phyloP scores from a whole-genome alignment of 2,797 vertebrate genomes.

The Fratercula arctica region DNA sequence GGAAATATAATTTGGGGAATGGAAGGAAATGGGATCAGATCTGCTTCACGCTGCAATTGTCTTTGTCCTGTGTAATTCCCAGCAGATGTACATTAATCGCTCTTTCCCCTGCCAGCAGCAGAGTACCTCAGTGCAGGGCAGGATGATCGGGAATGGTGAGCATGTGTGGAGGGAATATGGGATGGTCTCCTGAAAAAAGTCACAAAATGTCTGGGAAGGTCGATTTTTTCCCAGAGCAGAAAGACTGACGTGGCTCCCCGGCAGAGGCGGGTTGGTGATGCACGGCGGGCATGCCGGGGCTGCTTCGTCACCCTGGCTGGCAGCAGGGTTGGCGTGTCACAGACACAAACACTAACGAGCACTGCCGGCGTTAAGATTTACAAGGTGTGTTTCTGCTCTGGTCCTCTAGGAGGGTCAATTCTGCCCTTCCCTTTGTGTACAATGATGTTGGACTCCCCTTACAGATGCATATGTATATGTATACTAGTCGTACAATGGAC shows the following conservation, averaged over 20 bases:
- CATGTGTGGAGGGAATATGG: rapidly evolving
- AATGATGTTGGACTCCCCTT: not conserved
- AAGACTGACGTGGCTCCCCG: rapidly evolving
- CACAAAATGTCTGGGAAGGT: not conserved
- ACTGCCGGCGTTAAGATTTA: rapidly evolving
- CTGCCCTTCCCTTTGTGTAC: not conserved
- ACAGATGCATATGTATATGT: rapidly evolving
- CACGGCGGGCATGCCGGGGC: rapidly evolving
- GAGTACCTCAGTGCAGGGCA: not conserved
- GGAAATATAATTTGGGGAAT: not conserved
- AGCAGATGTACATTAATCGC: not conserved
- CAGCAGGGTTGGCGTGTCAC: not conserved
- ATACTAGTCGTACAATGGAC: not conserved
- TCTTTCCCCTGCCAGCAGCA: not conserved
- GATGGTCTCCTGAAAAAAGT: not conserved
- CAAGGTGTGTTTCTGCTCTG: not conserved
- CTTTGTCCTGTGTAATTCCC: not conserved
- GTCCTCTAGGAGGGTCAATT: not conserved
- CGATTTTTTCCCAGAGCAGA: not conserved
- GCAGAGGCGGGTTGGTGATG: not conserved
- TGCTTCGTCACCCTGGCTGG: not conserved
- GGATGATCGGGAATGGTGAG: rapidly evolving
- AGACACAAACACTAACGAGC: not conserved
- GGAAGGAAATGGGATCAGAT: not conserved
- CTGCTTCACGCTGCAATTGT: not conserved